Evolutionary conservation across 2,888 invertebrate genomes (phyloP), one percentile per base, ranked within the genome.

Genomic region (Noctua janthe): DNA sequence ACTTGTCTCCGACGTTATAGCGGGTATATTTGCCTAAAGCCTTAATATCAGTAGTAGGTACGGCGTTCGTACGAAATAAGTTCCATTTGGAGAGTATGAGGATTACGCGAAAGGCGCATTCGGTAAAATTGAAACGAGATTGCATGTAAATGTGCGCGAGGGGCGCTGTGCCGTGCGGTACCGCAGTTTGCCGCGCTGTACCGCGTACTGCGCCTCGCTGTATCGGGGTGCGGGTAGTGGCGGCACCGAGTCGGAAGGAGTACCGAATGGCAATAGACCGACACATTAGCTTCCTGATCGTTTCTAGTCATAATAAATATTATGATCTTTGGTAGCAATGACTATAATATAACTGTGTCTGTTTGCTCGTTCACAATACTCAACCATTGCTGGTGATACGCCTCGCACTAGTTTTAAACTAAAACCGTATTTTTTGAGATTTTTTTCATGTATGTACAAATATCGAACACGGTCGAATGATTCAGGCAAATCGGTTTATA

Each of bases 81-180:
- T 89, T 86, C 90, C 82, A 89, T 88, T 88, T 80, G 66, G 76
- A 78, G 88, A 83, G 86, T 76, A 83, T 74, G 84, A 83, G 88
- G 83, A 89, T 82, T 82, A 83, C 84, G 83, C 86, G 88, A 83
- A 82, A 80, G 88, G 89, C 86, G 77, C 89, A 88, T 88, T 88
- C 76, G 80, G 77, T 80, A 78, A 81, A 89, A 89, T 88, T 88
- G 88, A 83, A 86, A 88, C 82, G 84, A 88, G 88, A 88, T 89
- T 89, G 90, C 86, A 88, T 89, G 80, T 74, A 86, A 83, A 89
- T 84, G 85, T 84, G 71, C 76, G 84, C 80, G 70, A 79, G 80
- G 71, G 71, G 47, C 59, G 66, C 51, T 47, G 35, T 17, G 51
- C n/a, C 64, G 54, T 6, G 20, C 47, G 49, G 49, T n/a, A 8